Percentiles rank a stretch among this genome's conserved stretches.
Evolutionary conservation across 2,888 invertebrate genomes (phyloP).

Genomic region (Cryptocephalus primarius): DNA sequence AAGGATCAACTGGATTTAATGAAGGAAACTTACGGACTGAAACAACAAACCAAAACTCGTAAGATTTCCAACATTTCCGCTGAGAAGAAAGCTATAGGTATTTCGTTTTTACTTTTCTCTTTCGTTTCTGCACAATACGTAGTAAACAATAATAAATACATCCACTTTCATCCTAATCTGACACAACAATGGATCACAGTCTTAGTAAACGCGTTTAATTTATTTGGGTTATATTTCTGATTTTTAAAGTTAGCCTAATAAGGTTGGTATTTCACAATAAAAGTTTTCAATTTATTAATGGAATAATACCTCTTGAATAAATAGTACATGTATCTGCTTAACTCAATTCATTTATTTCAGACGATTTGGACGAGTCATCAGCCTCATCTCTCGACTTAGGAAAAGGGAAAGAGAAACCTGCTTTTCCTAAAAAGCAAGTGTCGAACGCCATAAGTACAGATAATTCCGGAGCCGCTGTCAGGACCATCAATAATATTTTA

Average conservation of each 20-base stretch:
- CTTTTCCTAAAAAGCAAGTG: constrained; percentile 19
- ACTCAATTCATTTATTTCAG: constrained; percentile 1
- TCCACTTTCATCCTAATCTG: no score
- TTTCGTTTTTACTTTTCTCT: not conserved
- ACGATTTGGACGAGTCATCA: not conserved
- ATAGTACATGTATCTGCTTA: not conserved
- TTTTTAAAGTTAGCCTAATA: no score
- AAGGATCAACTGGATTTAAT: constrained; percentile 37
- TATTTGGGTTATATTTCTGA: no score
- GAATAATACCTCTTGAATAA: no score
- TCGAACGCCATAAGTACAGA: constrained; percentile 28
- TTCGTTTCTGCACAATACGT: not conserved
- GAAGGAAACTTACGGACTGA: constrained; percentile 30
- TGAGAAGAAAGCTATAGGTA: constrained; percentile 7
- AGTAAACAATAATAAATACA: no score
- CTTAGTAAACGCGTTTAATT: no score
- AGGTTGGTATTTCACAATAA: no score
- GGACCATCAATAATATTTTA: constrained; percentile 32
- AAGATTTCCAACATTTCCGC: constrained; percentile 10
- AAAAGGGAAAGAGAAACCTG: no score
- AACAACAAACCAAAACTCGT: constrained; percentile 8
- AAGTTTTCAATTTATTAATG: no score
- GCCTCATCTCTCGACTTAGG: not conserved
- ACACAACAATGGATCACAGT: no score
- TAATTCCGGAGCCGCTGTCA: constrained; percentile 28